Evolutionary conservation across 2,113 vertebrate genomes (phyloP).

Genomic region (Neoarius graeffei): DNA sequence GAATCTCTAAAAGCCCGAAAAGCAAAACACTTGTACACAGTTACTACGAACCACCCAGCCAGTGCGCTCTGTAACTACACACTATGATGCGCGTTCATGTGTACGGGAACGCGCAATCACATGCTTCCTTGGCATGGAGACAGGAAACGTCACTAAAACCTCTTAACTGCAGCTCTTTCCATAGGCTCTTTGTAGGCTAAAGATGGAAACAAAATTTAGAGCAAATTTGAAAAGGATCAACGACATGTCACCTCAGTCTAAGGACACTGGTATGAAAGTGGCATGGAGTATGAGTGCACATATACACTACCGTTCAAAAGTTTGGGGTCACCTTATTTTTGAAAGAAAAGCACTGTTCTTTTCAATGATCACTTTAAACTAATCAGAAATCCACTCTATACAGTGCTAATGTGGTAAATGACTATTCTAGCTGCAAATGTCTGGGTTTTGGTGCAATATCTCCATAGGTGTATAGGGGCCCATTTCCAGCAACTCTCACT

Average conservation of each 20-base stretch:
- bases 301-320: no score
- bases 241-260: background rate
- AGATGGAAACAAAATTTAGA: slow-evolving; percentile 7
- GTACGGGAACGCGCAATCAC: slow-evolving; percentile 67
- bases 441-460: no score
- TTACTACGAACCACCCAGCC: no score
- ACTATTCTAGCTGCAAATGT: no score
- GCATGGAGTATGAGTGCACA: background rate
- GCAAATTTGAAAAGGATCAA: no score
- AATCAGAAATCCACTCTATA: no score
- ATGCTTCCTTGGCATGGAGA: slow-evolving; percentile 50
- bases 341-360: no score
- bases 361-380: no score
- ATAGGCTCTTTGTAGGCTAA: background rate
- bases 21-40: slow-evolving; percentile 34
- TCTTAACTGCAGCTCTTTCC: background rate
- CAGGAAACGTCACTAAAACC: background rate
- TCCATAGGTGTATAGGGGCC: no score
- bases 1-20: slow-evolving; percentile 37
- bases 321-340: no score
- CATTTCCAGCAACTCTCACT: no score
- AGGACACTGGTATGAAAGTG: background rate
- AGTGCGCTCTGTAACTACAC: background rate
- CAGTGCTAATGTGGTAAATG: no score
- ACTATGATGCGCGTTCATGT: slow-evolving; percentile 36